Conservation (phyloP, 2,113 vertebrate genomes). For the Dendrocopos noguchii region DNA sequence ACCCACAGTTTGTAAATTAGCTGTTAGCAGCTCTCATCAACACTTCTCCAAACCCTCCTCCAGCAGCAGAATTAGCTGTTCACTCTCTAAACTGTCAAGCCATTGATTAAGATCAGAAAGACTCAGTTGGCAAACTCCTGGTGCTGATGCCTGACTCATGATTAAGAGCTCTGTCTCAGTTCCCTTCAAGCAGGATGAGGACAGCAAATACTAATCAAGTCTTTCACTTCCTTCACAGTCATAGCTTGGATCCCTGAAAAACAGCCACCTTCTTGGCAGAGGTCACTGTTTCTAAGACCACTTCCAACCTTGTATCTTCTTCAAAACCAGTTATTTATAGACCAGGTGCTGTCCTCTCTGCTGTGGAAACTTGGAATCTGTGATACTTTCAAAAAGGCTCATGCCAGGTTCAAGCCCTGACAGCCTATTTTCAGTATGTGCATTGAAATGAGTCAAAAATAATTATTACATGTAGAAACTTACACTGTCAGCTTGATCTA, state of each 20-base stretch:
- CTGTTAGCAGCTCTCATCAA: conserved; percentile 25
- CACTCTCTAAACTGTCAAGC: neutral
- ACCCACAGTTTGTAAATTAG: neutral
- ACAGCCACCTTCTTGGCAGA: neutral
- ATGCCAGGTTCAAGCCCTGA: neutral
- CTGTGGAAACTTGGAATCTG: neutral
- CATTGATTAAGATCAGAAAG: neutral
- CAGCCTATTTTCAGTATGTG: neutral
- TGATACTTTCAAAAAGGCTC: neutral
- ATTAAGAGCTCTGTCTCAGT: neutral
- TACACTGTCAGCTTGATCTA: neutral
- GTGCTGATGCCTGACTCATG: neutral
- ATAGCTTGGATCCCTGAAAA: neutral
- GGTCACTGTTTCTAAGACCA: neutral
- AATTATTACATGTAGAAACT: neutral
- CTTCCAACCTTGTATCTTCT: neutral
- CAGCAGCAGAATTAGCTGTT: neutral
- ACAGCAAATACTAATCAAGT: neutral
- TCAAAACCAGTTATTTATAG: neutral
- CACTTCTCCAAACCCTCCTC: conserved; percentile 1
- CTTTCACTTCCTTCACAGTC: conserved; percentile 5
- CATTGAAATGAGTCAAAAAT: neutral
- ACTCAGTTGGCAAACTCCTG: conserved; percentile 4
- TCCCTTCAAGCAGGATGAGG: neutral
- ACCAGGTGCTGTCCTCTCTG: neutral